phyloP scores from a whole-genome alignment of 2,797 vertebrate species.

The Centroberyx gerrardi region DNA sequence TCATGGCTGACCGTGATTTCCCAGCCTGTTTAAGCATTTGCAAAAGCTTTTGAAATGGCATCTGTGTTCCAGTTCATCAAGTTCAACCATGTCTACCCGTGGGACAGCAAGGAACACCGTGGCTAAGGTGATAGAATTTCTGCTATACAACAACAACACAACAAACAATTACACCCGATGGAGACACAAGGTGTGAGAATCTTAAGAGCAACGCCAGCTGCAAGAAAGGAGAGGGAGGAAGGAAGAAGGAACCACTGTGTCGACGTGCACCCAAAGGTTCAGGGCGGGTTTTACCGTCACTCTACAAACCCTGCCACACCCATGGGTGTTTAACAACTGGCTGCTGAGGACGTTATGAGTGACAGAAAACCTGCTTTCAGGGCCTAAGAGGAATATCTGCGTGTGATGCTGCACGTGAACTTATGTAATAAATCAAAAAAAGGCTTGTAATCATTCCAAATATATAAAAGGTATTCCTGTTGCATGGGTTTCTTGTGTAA shows the following conservation, averaged over 20 bases:
- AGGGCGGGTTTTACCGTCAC: background rate
- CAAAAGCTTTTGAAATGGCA: conserved; percentile 57
- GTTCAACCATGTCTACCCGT: conserved; percentile 36
- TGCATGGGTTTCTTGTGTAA: background rate
- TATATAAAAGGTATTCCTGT: background rate
- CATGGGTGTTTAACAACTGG: conserved; percentile 7
- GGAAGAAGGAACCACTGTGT: conserved; percentile 14
- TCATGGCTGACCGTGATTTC: conserved; percentile 31
- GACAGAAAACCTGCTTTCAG: background rate
- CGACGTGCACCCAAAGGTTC: conserved; percentile 14
- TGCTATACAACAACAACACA: conserved; percentile 23
- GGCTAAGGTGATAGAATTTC: conserved; percentile 30
- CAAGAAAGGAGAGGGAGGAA: conserved; percentile 4
- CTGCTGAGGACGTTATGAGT: background rate
- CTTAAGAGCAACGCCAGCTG: conserved; percentile 12
- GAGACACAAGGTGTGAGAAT: conserved; percentile 23
- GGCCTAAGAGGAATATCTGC: background rate
- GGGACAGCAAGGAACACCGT: conserved; percentile 9
- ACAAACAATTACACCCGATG: conserved; percentile 26
- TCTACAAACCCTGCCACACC: conserved; percentile 16
- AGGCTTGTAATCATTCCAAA: background rate
- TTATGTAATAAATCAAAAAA: conserved; percentile 2
- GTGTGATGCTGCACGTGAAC: background rate
- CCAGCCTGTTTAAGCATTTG: conserved; percentile 48
- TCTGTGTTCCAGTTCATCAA: conserved; percentile 52